These are phyloP conservation scores for Acrossocheilus fasciatus DNA, from an alignment of 2,797 vertebrate species.

Conservation along the genomic window DNA sequence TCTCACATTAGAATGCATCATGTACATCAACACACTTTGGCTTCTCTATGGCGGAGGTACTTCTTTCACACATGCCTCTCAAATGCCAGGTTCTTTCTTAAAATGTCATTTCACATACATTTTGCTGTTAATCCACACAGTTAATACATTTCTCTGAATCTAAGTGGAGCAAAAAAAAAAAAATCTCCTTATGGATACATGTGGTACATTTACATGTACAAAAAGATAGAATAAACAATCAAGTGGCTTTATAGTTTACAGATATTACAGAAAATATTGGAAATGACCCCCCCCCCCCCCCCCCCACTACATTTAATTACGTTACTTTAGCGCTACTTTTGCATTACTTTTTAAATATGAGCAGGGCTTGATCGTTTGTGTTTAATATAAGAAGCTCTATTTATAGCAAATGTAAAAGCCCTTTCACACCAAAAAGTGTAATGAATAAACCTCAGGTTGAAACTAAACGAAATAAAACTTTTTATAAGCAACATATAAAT, in stretches of 20 bases:
- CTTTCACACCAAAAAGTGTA: no score
- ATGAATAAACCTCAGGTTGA: no score
- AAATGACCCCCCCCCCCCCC: not conserved
- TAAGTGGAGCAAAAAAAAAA: rapidly evolving
- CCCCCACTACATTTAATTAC: no score
- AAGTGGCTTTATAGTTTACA: not conserved
- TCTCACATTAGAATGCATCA: not conserved
- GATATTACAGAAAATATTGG: not conserved
- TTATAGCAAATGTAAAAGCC: no score
- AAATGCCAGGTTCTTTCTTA: not conserved
- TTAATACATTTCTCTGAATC: not conserved
- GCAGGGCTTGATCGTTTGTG: no score
- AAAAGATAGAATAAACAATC: not conserved
- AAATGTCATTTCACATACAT: not conserved
- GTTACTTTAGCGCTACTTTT: no score
- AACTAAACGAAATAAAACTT: not conserved
- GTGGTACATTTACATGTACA: not conserved
- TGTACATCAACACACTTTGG: not conserved
- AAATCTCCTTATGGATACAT: not conserved
- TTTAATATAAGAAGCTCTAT: no score
- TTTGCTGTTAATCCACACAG: not conserved
- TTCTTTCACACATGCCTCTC: not conserved
- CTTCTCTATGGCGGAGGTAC: not conserved
- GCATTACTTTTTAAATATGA: no score
- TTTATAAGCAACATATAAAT: not conserved